Percentiles rank a stretch among this genome's conserved stretches.
Conservation (phyloP, 2,797 vertebrate genomes). For the Zalophus californianus region DNA sequence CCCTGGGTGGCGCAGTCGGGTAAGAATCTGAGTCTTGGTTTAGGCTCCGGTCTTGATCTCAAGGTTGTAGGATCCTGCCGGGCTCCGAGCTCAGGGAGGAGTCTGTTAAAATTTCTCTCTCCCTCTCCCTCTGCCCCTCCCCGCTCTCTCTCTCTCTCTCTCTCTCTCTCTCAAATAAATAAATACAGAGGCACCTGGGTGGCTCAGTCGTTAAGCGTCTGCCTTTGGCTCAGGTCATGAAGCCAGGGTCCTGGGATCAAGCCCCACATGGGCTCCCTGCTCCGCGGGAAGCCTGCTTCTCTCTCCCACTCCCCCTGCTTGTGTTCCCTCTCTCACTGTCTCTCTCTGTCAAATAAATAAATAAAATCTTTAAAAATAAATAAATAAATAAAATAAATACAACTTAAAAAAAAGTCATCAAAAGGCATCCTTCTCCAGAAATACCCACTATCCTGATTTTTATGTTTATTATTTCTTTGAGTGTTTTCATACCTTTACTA, state of each 20-base stretch:
- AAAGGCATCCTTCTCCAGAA: background rate
- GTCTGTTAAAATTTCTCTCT: background rate
- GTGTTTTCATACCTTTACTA: background rate
- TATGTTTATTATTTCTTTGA: background rate
- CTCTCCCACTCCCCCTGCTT: too few species aligned
- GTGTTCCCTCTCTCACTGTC: background rate
- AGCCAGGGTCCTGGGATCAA: too few species aligned
- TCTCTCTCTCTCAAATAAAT: background rate
- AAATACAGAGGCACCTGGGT: background rate
- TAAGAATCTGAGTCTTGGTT: background rate
- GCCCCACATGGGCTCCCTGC: too few species aligned
- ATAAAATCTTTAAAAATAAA: too few species aligned
- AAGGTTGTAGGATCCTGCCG: rapidly evolving
- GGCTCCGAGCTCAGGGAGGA: background rate
- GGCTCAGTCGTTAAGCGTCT: too few species aligned
- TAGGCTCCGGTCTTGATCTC: background rate
- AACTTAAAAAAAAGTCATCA: background rate
- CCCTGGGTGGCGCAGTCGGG: background rate
- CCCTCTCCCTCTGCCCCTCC: background rate
- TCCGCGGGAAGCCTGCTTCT: too few species aligned
- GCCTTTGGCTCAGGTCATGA: too few species aligned
- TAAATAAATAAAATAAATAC: background rate
- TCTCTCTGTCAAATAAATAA: background rate
- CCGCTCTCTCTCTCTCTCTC: background rate
- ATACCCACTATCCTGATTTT: background rate